phyloP scores from a whole-genome alignment of 2,888 invertebrate genomes.

The Volucella inflata region DNA sequence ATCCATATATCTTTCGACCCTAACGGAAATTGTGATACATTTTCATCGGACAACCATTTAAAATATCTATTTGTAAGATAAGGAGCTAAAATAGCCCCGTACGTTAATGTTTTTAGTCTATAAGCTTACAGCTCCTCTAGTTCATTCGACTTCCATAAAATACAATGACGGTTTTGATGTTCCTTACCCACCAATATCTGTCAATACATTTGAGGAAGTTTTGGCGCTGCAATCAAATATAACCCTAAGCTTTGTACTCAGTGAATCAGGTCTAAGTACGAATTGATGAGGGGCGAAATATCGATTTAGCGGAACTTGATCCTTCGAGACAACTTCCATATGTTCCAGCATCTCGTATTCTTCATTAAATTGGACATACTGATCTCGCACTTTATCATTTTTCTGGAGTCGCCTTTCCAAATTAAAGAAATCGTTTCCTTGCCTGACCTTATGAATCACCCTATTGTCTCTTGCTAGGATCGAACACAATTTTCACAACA shows the following conservation, averaged over 20 bases:
- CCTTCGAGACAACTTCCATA: slow-evolving; percentile 3
- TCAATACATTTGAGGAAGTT: slow-evolving; percentile 21
- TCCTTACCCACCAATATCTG: not conserved
- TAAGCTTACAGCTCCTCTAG: too few species aligned
- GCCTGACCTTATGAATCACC: slow-evolving; percentile 7
- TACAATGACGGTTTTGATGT: not conserved
- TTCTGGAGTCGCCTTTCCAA: slow-evolving; percentile 16
- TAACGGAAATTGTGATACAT: too few species aligned
- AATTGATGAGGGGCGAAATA: slow-evolving; percentile 6
- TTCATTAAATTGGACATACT: slow-evolving; percentile 4
- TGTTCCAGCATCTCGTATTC: slow-evolving; percentile 3
- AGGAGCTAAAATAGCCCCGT: not conserved
- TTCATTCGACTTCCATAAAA: not conserved
- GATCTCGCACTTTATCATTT: not conserved
- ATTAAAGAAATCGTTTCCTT: slow-evolving; percentile 2
- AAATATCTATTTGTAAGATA: too few species aligned
- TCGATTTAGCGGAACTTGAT: not conserved
- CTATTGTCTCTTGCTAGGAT: not conserved
- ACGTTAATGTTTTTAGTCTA: not conserved
- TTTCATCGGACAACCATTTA: not conserved
- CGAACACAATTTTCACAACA: not conserved
- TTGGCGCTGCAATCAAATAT: slow-evolving; percentile 53
- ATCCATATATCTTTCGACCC: too few species aligned
- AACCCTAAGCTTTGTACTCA: slow-evolving; percentile 30
- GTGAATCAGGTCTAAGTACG: slow-evolving; percentile 6